Base-by-base conservation (phyloP, 1,140 invertebrate species). In the Neuroterus valhalla region DNA sequence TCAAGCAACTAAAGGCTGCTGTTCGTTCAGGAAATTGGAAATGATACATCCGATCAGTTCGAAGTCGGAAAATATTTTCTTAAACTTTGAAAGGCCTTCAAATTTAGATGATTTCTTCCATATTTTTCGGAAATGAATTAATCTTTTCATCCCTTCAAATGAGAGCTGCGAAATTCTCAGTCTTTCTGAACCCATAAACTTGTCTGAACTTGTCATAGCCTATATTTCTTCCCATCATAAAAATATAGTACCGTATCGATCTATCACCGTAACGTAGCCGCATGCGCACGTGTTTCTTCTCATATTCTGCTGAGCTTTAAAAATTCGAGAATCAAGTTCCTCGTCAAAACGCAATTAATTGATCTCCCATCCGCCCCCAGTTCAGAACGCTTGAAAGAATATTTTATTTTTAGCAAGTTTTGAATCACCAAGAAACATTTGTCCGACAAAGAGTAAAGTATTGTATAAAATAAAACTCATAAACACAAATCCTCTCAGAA, bases 231-330 rank as follows among this genome's bases (percentile, higher is more conserved):
- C 31, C 10, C 19, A 38, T 23, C 12, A 15, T 62, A 38, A 15
- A 62, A 62, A 62, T 62, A 62, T 62, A 62, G 55, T 62, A 17
- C 14, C 26, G 55, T 62, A 62, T 62, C 55, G 55, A 70, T 52
- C 50, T 71, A 66, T 71, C 43, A 62, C 11, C 12, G 26, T 15
- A 62, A n/a, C 3, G 55, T 12, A 15, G 14, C 31, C 55, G 55
- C 55, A 62, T 62, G 55, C 55, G 55, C 66, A 68, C 6, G 12
- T 68, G 8, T 15, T 68, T 44, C 43, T 42, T 43, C n/a, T n/a
- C n/a, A 31, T 46, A 50, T 50, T 46, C 45, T 44, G 42, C 17
- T 11, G 45, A 45, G 23, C 23, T 68, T 70, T 68, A 26, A 48
- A 52, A 68, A 73, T 74, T 55, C 42, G 43, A 43, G n/a, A 23